These are phyloP conservation scores for Stichopus chloronotus DNA, from an alignment of 35 echinoderm and acorn worm species.

Conservation along the genomic window DNA sequence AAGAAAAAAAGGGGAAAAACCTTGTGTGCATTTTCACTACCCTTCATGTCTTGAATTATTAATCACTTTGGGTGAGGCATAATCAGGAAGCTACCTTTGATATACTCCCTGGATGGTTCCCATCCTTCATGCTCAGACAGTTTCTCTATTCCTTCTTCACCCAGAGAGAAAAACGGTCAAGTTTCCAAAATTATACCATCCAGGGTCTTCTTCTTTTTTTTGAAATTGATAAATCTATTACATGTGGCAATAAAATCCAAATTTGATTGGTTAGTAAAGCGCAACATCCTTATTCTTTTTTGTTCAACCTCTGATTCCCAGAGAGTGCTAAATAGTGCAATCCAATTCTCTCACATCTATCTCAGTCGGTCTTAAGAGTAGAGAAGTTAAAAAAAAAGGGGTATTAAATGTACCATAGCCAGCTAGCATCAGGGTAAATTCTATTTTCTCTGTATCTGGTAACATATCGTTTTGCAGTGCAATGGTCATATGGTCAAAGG, in stretches of 20 bases:
- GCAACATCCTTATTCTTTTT: no score
- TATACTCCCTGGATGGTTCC: neutral
- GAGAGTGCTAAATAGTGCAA: no score
- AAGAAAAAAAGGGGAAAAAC: neutral
- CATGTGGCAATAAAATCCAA: neutral
- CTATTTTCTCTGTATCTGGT: no score
- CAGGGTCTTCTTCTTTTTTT: neutral
- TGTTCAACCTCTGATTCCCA: no score
- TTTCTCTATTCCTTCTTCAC: neutral
- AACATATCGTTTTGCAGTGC: no score
- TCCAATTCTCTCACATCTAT: no score
- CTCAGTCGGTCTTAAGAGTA: no score
- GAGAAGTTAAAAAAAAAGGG: no score
- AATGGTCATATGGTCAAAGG: no score
- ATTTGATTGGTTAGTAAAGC: neutral
- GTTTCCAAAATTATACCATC: neutral
- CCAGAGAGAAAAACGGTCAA: neutral
- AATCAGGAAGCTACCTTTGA: neutral
- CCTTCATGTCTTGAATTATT: neutral
- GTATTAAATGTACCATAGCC: no score
- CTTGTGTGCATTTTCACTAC: neutral
- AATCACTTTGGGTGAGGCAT: neutral
- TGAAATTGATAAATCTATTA: neutral
- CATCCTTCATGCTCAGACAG: neutral
- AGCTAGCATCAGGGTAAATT: no score